phyloP scores from a whole-genome alignment of 1,140 invertebrate species.

The Lithobius niger region DNA sequence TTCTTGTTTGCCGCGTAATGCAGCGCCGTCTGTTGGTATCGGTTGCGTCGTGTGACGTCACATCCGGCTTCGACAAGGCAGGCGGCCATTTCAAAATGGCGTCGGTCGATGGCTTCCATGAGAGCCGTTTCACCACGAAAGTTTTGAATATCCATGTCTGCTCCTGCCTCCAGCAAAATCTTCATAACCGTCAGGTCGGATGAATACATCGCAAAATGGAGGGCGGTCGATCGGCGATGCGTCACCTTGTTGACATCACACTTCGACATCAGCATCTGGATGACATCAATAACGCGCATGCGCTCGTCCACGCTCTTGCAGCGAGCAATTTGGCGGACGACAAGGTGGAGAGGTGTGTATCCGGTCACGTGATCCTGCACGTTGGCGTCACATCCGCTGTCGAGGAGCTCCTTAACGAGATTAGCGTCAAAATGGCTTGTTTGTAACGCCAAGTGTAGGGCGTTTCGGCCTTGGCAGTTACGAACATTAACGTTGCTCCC shows the following conservation, averaged over 20 bases:
- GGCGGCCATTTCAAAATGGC: slow-evolving; percentile 20
- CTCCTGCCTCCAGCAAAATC: slow-evolving; percentile 16
- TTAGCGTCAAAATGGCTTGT: background rate
- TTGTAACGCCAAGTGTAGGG: background rate
- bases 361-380: background rate
- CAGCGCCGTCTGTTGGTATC: slow-evolving; percentile 16
- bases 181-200: slow-evolving; percentile 10
- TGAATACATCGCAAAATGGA: background rate
- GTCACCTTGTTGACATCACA: background rate
- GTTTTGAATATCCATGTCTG: slow-evolving; percentile 21
- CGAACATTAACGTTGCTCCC: background rate
- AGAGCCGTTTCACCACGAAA: slow-evolving; percentile 23
- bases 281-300: background rate
- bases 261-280: background rate
- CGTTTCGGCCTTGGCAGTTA: background rate
- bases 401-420: background rate
- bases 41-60: slow-evolving; percentile 17
- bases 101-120: slow-evolving; percentile 25
- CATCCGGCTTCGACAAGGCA: slow-evolving; percentile 15
- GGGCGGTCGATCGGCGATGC: background rate
- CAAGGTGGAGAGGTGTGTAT: background rate
- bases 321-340: background rate
- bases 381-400: background rate
- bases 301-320: background rate
- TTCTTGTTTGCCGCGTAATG: slow-evolving; percentile 17